Base-by-base conservation (phyloP, 2,797 vertebrate species). In the Muraenolepis orangiensis region DNA sequence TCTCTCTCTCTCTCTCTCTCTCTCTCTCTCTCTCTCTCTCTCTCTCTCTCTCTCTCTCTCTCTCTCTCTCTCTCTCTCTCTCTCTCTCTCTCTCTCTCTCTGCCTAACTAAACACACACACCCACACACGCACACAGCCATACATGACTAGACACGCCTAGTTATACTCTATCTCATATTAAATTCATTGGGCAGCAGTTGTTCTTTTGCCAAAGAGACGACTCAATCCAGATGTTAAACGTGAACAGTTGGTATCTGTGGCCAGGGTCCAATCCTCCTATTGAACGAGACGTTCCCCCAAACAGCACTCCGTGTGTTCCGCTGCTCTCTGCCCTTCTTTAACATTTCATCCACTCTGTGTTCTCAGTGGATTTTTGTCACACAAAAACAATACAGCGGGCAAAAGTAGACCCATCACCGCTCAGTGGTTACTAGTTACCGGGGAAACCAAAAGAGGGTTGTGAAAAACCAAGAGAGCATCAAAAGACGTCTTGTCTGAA, bases 401-500 rank as follows among this genome's bases (percentile, higher is more conserved):
- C 66, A 67, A 46, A 68, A 29, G 29, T 34, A 38, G 57, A 76
- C 61, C 61, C 34, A 30, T 34, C 40, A 0, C 36, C 0, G 30
- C 20, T 34, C 26, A 28, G 16, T 51, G 30, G 30, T 42, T 77
- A 78, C 40, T 69, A 30, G 69, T 80, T 72, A 14, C 74, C 34
- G 10, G 73, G 66, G 73, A 81, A 74, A 61, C 12, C n/a, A 23
- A 72, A 73, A 80, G 76, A 70, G 66, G 71, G 64, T 78, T 72
- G 80, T 75, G 51, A 23, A 23, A 38, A 57, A 57, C 51, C 51
- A 42, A 42, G 40, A 80, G 72, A 88, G 85, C 76, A 76, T 87
- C 78, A 85, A 84, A 88, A 87, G n/a, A 78, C 75, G 73, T 82
- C 57, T 78, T 76, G 81, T 88, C 74, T 82, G 69, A 81, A 69